Conservation (phyloP, 2,113 vertebrate genomes). For the Plotosus lineatus region DNA sequence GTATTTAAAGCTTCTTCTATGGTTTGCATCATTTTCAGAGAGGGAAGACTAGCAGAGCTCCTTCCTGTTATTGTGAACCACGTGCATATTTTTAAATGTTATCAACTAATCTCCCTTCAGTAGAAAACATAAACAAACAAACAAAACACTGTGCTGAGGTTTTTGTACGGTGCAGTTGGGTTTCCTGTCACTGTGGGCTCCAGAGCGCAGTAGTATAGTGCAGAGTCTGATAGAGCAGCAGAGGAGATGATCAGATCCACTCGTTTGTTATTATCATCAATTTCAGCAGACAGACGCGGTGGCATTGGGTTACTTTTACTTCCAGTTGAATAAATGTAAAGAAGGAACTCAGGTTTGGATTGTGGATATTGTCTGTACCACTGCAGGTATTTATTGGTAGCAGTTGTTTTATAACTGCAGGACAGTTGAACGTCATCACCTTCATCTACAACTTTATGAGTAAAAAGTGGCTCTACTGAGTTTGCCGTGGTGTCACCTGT, state of each 20-base stretch:
- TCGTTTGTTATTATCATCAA: neutral
- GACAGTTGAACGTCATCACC: conserved; percentile 8
- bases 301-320: neutral
- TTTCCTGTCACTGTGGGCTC: neutral
- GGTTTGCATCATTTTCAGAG: too few species aligned
- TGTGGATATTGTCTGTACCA: neutral
- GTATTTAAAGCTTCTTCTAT: too few species aligned
- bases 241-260: conserved; percentile 28
- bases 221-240: conserved; percentile 41
- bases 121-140: too few species aligned
- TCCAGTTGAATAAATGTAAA: neutral
- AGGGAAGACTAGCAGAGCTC: too few species aligned
- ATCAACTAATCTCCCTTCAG: too few species aligned
- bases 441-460: neutral
- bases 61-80: too few species aligned
- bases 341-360: conserved; percentile 25
- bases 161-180: conserved; percentile 31
- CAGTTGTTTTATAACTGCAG: conserved; percentile 27
- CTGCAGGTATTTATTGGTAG: neutral
- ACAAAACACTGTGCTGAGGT: neutral
- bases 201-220: conserved; percentile 45
- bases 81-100: too few species aligned
- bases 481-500: neutral
- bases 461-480: neutral
- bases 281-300: neutral